Base-by-base conservation (phyloP, 1,140 invertebrate species). In the Melanaphis sacchari region DNA sequence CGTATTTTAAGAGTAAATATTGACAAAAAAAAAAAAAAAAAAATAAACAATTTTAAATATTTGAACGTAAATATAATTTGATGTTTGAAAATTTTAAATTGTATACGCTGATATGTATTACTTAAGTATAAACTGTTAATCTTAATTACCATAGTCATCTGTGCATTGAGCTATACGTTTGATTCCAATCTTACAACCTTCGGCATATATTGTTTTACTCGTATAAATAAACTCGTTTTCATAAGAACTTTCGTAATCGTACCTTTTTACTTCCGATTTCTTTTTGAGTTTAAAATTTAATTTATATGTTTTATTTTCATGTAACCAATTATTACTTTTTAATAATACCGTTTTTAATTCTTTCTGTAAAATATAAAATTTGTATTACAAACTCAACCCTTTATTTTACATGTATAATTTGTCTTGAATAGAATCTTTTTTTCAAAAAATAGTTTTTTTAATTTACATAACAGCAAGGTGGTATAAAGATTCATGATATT, bases 101-200 rank as follows among this genome's bases (percentile, higher is more conserved):
- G n/a, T n/a, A n/a, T n/a, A n/a, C n/a, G n/a, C n/a, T n/a, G n/a
- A n/a, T n/a, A n/a, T n/a, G 22, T 26, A 54, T 26, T 54, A 54
- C 52, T 24, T 24, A 7, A 7, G 26, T 59, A 59, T 31, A 31
- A 66, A 66, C 15, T 66, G 0, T 15, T 7, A 41, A 5, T 84
- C 4, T 84, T 41, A 41, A 38, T 46, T 87, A 87, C 85, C 41
- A 49, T 87, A 46, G 5, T 87, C 41, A 49, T 87, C 85, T 49
- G 43, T n/a, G 31, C 85, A 87, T 8, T 87, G 41, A 36, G 85
- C 31, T 87, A 87, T 87, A 36, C 85, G 85, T 87, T 87, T 87
- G n/a, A 87, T 87, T 87, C 85, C 85, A 46, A 87, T 46, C 2
- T 7, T n/a, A 87, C 85, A 85, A n/a, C 26, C 31, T 3, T 7